Evolutionary conservation across 2,888 invertebrate genomes (phyloP).

Genomic region (Noctua comes): DNA sequence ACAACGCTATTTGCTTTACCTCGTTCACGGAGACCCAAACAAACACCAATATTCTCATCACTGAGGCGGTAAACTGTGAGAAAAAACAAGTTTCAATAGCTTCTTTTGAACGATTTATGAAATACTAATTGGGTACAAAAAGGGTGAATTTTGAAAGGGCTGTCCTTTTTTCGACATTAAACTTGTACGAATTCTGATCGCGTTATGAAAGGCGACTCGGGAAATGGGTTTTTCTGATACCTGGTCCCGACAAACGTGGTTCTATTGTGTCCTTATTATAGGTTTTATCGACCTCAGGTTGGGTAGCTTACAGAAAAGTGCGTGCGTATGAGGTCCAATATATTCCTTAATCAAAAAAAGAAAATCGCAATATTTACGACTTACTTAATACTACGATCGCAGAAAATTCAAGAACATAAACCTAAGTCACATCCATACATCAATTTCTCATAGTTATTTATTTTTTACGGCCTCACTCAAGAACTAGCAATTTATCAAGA

Average conservation of each 20-base stretch:
- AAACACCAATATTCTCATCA: conserved; percentile 82
- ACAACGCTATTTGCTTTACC: conserved; percentile 79
- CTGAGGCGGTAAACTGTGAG: conserved; percentile 69
- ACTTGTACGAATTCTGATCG: conserved; percentile 52
- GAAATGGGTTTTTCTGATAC: conserved; percentile 56
- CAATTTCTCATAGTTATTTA: conserved; percentile 82
- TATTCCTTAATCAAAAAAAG: conserved; percentile 26
- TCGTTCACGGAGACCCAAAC: conserved; percentile 76
- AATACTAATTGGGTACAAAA: conserved; percentile 61
- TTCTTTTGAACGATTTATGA: conserved; percentile 47
- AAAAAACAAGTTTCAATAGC: conserved; percentile 47
- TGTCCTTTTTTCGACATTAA: conserved; percentile 45
- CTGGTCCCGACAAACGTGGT: conserved; percentile 38
- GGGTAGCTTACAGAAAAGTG: conserved; percentile 27
- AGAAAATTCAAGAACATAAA: conserved; percentile 61
- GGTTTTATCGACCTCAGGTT: conserved; percentile 25
- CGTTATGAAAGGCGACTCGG: conserved; percentile 53
- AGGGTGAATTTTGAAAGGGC: conserved; percentile 46
- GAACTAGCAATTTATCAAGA: conserved; percentile 83
- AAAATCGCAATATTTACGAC: conserved; percentile 36
- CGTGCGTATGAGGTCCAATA: conserved; percentile 10
- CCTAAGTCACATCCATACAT: conserved; percentile 72
- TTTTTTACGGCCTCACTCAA: conserved; percentile 68
- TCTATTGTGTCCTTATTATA: conserved; percentile 51
- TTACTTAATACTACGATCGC: conserved; percentile 10